Evolutionary conservation across 1,140 invertebrate genomes (phyloP).

Genomic region (Aphis gossypii): DNA sequence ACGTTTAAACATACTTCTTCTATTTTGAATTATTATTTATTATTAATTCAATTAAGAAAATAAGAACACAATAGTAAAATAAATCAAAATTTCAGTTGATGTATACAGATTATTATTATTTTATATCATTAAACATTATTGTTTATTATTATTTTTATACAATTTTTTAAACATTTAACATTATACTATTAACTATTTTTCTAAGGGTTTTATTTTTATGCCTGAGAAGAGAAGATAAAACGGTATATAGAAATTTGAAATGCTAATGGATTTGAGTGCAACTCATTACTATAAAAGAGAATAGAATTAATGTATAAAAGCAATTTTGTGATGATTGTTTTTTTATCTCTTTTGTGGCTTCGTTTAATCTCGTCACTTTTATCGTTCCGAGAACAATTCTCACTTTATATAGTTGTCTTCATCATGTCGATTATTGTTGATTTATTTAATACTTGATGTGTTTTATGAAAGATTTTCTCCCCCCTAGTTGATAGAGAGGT

Average conservation of each 20-base stretch:
- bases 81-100: not conserved
- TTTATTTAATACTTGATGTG: too few relatives aligned
- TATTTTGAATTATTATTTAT: not conserved
- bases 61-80: not conserved
- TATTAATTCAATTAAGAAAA: not conserved
- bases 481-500: not conserved
- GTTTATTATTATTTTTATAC: not conserved
- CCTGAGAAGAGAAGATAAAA: not conserved
- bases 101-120: not conserved
- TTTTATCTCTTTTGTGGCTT: not conserved
- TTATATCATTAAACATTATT: not conserved
- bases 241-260: not conserved
- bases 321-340: not conserved
- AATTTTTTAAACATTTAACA: not conserved
- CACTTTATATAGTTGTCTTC: not conserved
- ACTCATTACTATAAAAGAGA: not conserved
- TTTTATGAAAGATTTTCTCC: not conserved
- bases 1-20: not conserved
- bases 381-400: not conserved
- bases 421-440: not conserved
- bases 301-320: not conserved
- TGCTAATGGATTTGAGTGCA: not conserved
- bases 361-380: not conserved
- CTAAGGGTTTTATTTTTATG: not conserved
- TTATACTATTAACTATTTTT: not conserved